Evolutionary conservation across 2,888 invertebrate species (phyloP).

Genomic region (Chymomyza fuscimana): DNA sequence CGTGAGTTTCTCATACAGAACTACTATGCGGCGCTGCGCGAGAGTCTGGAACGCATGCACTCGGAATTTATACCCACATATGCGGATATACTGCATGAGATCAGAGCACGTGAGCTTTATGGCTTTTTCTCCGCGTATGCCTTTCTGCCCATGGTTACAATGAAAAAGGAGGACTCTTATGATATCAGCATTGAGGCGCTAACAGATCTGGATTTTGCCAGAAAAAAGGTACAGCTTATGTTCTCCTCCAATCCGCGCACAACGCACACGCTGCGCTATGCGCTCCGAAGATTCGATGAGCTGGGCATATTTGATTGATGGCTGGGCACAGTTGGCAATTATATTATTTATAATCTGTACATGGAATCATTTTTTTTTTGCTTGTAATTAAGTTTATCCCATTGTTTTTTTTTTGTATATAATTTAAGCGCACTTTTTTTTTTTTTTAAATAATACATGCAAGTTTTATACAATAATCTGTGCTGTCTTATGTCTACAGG

Average conservation of each 20-base stretch:
- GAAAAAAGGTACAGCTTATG: conserved; percentile 76
- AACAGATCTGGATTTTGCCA: conserved; percentile 72
- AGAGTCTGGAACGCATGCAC: conserved; percentile 67
- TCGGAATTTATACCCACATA: conserved; percentile 66
- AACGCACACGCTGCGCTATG: conserved; percentile 71
- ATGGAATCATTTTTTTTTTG: not conserved
- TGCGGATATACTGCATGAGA: conserved; percentile 70
- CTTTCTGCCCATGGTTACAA: conserved; percentile 78
- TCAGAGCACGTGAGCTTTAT: conserved; percentile 71
- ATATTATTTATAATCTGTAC: not conserved
- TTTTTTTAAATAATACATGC: no score
- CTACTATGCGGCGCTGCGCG: conserved; percentile 71
- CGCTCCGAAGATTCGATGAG: conserved; percentile 75
- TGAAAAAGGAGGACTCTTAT: conserved; percentile 77
- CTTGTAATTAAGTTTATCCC: not conserved
- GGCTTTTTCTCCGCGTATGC: conserved; percentile 78
- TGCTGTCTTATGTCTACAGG: no score
- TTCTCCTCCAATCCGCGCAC: conserved; percentile 78
- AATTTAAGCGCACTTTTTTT: not conserved
- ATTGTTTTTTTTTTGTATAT: not conserved
- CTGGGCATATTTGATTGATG: conserved; percentile 75
- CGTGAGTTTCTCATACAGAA: conserved; percentile 73
- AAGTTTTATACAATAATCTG: not conserved
- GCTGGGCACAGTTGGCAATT: not conserved
- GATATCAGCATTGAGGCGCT: conserved; percentile 77